Conservation (phyloP, 2,888 invertebrate genomes). For the Heliconius sara region DNA sequence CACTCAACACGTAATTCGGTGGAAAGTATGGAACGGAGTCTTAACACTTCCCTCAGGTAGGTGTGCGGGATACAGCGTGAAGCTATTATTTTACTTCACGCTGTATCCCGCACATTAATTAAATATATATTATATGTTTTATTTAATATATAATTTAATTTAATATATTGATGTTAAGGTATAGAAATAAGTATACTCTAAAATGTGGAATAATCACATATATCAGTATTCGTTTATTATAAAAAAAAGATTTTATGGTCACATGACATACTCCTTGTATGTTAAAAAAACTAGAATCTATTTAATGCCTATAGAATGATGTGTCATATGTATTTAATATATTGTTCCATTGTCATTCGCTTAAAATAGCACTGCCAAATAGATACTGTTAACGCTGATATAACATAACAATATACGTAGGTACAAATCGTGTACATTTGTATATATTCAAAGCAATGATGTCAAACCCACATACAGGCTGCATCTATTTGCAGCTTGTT, state of each 20-base stretch:
- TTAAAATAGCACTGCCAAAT: constrained; percentile 46
- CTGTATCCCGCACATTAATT: too few species aligned
- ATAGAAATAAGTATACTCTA: too few species aligned
- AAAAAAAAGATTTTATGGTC: neutral
- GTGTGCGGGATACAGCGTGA: too few species aligned
- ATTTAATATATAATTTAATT: too few species aligned
- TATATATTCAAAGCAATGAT: constrained; percentile 20
- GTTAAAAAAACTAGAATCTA: neutral
- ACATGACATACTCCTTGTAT: constrained; percentile 21
- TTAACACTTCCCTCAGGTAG: too few species aligned
- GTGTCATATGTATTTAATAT: constrained; percentile 48
- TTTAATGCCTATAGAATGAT: constrained; percentile 41
- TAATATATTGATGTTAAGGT: too few species aligned
- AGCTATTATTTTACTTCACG: too few species aligned
- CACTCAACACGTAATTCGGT: too few species aligned
- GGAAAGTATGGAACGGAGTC: too few species aligned
- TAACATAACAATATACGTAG: constrained; percentile 11
- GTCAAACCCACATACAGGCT: constrained; percentile 25
- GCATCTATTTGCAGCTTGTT: constrained; percentile 14
- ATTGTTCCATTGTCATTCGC: constrained; percentile 51
- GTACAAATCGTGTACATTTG: neutral
- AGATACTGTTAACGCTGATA: constrained; percentile 25
- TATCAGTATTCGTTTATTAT: too few species aligned
- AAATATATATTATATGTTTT: too few species aligned
- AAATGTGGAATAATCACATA: too few species aligned